These are phyloP conservation scores for Synergus umbraculus DNA, from an alignment of 2,888 invertebrate genomes.

Conservation along the genomic window DNA sequence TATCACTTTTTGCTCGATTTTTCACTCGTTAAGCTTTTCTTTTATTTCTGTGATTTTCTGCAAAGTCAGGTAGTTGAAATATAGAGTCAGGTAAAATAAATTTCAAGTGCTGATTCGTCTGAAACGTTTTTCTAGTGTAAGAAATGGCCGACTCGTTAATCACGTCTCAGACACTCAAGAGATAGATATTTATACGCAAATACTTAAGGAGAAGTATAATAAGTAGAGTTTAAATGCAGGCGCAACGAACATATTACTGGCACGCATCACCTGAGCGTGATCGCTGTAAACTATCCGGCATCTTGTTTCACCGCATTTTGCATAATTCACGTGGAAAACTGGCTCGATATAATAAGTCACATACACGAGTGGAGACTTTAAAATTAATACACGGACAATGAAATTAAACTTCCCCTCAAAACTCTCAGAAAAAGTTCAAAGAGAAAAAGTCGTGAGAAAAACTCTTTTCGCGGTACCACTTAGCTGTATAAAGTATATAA, in stretches of 20 bases:
- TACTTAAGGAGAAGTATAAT: constrained; percentile 23
- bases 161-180: neutral
- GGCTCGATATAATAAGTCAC: neutral
- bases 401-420: neutral
- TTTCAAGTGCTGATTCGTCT: neutral
- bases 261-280: constrained; percentile 44
- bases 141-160: constrained; percentile 15
- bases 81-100: neutral
- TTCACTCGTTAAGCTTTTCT: neutral
- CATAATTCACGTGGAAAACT: constrained; percentile 58
- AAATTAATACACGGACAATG: neutral
- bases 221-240: constrained; percentile 35
- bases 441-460: neutral
- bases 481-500: neutral
- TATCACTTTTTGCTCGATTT: constrained; percentile 4
- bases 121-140: neutral
- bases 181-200: constrained; percentile 9
- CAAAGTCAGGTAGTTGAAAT: neutral
- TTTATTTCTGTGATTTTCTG: neutral
- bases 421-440: neutral
- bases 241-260: constrained; percentile 46
- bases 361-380: neutral
- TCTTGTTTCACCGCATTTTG: constrained; percentile 55
- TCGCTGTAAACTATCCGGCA: constrained; percentile 21
- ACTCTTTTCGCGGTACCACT: neutral